phyloP scores from a whole-genome alignment of 2,113 vertebrate genomes.

The Axis porcinus region DNA sequence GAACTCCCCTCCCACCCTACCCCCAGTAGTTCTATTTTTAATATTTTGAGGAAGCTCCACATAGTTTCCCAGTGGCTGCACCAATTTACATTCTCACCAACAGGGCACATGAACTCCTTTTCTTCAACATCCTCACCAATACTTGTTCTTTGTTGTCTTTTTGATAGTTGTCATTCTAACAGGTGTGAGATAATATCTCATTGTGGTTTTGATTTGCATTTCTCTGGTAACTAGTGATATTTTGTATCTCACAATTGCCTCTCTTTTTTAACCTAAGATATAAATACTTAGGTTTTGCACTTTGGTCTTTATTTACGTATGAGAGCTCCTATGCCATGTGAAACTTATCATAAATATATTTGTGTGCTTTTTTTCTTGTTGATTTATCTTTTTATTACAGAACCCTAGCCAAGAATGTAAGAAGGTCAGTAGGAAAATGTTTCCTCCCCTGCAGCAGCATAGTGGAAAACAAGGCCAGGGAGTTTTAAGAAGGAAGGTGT shows the following conservation, averaged over 20 bases:
- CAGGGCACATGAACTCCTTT: background rate
- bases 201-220: background rate
- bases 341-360: background rate
- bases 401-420: background rate
- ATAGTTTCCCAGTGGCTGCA: background rate
- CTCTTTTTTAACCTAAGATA: background rate
- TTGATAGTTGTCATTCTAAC: background rate
- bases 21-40: background rate
- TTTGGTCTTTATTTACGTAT: background rate
- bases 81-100: background rate
- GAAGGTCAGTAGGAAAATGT: background rate
- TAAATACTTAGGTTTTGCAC: background rate
- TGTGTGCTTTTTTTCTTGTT: background rate
- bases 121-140: background rate
- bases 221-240: background rate
- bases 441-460: background rate
- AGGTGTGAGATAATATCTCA: background rate
- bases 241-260: background rate
- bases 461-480: background rate
- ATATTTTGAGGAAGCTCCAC: background rate
- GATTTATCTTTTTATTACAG: background rate
- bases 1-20: background rate
- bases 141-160: background rate
- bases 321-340: background rate
- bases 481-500: conserved; percentile 15